Evolutionary conservation across 2,797 vertebrate genomes (phyloP).

Genomic region (Anabacerthia variegaticeps): DNA sequence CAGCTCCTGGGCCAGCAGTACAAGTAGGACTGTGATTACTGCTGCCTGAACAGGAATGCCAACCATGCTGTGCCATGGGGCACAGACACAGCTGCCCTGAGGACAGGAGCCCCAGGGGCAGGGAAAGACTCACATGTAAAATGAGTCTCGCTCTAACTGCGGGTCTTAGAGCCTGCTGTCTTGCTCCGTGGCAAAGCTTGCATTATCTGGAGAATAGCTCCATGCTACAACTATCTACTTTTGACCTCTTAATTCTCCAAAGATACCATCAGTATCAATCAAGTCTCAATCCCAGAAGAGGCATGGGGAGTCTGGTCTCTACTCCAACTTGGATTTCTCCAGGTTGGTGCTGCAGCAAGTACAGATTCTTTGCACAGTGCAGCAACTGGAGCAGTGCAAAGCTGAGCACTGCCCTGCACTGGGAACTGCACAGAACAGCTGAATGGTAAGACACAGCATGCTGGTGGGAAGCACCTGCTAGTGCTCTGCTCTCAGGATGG

Average conservation of each 20-base stretch:
- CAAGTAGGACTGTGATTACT: background rate
- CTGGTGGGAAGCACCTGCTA: background rate
- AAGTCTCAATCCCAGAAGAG: background rate
- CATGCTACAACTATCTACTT: background rate
- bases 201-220: background rate
- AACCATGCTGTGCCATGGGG: background rate
- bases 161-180: background rate
- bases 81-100: background rate
- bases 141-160: background rate
- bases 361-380: background rate
- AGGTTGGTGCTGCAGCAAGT: background rate
- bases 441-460: background rate
- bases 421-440: fast-evolving
- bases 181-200: background rate
- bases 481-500: background rate
- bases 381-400: background rate
- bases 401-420: background rate
- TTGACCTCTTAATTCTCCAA: background rate
- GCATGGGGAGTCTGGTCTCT: background rate
- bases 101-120: background rate
- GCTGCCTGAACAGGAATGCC: background rate
- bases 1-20: background rate
- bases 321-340: background rate
- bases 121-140: background rate
- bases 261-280: background rate